Conservation (phyloP, 2,797 vertebrate species). For the Rachycentron canadum region DNA sequence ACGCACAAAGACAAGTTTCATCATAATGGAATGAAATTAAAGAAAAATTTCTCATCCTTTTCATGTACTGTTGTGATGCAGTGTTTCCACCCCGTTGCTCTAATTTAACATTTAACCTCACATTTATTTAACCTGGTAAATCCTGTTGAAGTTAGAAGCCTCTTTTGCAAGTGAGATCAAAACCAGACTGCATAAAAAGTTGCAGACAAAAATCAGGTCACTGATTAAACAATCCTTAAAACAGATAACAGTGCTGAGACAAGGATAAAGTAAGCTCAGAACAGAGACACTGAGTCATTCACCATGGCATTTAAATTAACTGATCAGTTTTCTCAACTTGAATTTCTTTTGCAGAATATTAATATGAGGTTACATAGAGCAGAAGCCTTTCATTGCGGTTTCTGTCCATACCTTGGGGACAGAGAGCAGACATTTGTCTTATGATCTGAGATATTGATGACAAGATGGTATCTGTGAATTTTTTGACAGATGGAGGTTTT, state of each 20-base stretch:
- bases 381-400: not conserved
- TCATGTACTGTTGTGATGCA: not conserved
- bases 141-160: not conserved
- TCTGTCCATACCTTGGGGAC: not conserved
- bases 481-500: not conserved
- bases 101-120: not conserved
- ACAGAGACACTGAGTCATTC: not conserved
- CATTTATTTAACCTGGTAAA: not conserved
- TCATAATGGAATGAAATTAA: not conserved
- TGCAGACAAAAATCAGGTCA: not conserved
- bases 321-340: not conserved
- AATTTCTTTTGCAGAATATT: not conserved
- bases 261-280: not conserved
- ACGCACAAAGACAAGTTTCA: not conserved
- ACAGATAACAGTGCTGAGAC: not conserved
- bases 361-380: not conserved
- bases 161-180: not conserved
- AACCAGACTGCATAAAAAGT: not conserved
- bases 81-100: not conserved
- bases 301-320: not conserved
- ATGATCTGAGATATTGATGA: not conserved
- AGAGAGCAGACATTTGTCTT: not conserved
- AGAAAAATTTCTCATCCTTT: not conserved
- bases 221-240: not conserved
- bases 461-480: not conserved